Evolutionary conservation across 2,113 vertebrate genomes (phyloP).

Genomic region (Accipiter cooperii): DNA sequence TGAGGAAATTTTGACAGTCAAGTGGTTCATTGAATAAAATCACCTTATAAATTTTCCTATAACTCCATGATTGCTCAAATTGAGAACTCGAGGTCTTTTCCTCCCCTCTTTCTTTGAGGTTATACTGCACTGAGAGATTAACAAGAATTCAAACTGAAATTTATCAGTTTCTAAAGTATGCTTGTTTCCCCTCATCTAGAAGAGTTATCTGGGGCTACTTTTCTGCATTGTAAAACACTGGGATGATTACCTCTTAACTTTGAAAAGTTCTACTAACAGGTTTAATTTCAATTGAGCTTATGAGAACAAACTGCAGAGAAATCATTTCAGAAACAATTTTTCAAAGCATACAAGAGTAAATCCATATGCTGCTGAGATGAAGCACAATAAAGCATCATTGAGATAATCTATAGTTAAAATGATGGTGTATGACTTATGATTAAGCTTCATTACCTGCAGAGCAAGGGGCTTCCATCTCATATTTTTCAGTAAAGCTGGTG

Average conservation of each 20-base stretch:
- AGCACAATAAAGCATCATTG: constrained; percentile 80
- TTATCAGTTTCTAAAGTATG: not conserved
- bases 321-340: constrained; percentile 74
- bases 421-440: constrained; percentile 86
- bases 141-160: not conserved
- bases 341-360: constrained; percentile 74
- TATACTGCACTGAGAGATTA: not conserved
- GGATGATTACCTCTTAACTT: constrained; percentile 41
- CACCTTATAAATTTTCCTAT: not conserved
- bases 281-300: constrained; percentile 60
- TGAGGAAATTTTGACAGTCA: not conserved
- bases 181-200: not conserved
- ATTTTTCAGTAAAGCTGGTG: constrained; percentile 99
- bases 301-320: constrained; percentile 65
- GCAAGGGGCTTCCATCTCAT: constrained; percentile 99
- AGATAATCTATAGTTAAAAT: constrained; percentile 78
- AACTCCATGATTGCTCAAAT: not conserved
- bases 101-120: not conserved
- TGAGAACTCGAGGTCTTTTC: not conserved
- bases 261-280: constrained; percentile 9
- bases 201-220: not conserved
- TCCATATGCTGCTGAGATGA: constrained; percentile 79
- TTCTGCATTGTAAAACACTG: constrained; percentile 11
- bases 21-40: not conserved
- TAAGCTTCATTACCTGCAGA: constrained; percentile 95